These are phyloP conservation scores for Epirrhoe alternata DNA, from an alignment of 2,888 invertebrate genomes.

Conservation along the genomic window DNA sequence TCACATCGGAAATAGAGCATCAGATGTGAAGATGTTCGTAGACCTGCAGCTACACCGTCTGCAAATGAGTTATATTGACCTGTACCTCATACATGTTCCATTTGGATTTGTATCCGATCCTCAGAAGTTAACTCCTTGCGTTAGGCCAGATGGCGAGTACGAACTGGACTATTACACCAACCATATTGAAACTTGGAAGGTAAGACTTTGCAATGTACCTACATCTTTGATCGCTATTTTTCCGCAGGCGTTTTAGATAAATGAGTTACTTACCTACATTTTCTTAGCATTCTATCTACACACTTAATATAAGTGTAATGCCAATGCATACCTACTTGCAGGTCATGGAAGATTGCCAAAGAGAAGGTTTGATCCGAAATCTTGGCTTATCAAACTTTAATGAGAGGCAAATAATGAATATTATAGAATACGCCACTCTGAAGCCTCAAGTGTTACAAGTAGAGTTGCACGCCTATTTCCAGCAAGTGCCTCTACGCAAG, in stretches of 20 bases:
- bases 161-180: slow-evolving; percentile 86
- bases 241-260: not conserved
- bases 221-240: not conserved
- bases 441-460: slow-evolving; percentile 90
- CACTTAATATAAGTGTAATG: no score
- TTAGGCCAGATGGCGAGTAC: slow-evolving; percentile 85
- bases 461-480: slow-evolving; percentile 91
- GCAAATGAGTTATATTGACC: slow-evolving; percentile 89
- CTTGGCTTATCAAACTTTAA: slow-evolving; percentile 94
- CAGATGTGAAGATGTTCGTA: slow-evolving; percentile 88
- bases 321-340: no score
- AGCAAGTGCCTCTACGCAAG: slow-evolving; percentile 87
- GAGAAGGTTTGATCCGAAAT: slow-evolving; percentile 86
- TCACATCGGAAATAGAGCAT: slow-evolving; percentile 87
- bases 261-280: no score
- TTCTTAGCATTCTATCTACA: no score
- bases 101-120: slow-evolving; percentile 87
- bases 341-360: slow-evolving; percentile 90
- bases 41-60: slow-evolving; percentile 87
- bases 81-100: slow-evolving; percentile 92
- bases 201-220: slow-evolving; percentile 46
- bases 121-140: slow-evolving; percentile 80
- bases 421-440: slow-evolving; percentile 85
- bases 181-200: slow-evolving; percentile 90
- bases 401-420: slow-evolving; percentile 86